phyloP scores from a whole-genome alignment of 2,888 invertebrate genomes.

The Brenthis daphne region DNA sequence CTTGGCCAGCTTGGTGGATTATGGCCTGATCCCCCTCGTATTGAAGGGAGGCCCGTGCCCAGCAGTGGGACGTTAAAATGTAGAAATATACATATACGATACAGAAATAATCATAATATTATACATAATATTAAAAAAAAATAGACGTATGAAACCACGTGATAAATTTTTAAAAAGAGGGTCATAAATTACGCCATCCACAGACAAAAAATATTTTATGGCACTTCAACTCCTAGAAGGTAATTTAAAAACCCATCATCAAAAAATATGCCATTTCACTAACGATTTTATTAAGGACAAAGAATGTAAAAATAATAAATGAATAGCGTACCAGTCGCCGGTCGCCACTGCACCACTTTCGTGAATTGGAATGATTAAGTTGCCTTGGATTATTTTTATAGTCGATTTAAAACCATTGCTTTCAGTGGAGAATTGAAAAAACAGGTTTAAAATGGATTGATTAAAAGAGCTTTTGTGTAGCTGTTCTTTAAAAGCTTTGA shows the following conservation, averaged over 20 bases:
- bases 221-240: constrained; percentile 13
- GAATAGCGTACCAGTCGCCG: constrained; percentile 42
- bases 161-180: too few species aligned
- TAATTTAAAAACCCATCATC: constrained; percentile 8
- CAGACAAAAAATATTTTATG: constrained; percentile 11
- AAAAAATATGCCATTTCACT: constrained; percentile 24
- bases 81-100: too few species aligned
- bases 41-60: too few species aligned
- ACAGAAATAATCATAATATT: too few species aligned
- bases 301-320: constrained; percentile 38
- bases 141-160: too few species aligned
- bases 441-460: constrained; percentile 6
- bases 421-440: constrained; percentile 13
- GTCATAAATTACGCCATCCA: too few species aligned
- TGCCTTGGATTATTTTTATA: constrained; percentile 22
- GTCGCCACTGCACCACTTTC: constrained; percentile 37
- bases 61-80: too few species aligned
- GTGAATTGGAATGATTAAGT: constrained; percentile 30
- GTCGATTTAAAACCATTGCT: constrained; percentile 17
- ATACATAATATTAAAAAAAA: too few species aligned
- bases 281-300: constrained; percentile 26
- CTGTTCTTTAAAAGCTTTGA: not conserved
- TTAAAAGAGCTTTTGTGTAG: not conserved
- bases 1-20: too few species aligned
- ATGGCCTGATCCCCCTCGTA: too few species aligned